Evolutionary conservation across 2,797 vertebrate genomes (phyloP).

Genomic region (Malurus leucopterus): DNA sequence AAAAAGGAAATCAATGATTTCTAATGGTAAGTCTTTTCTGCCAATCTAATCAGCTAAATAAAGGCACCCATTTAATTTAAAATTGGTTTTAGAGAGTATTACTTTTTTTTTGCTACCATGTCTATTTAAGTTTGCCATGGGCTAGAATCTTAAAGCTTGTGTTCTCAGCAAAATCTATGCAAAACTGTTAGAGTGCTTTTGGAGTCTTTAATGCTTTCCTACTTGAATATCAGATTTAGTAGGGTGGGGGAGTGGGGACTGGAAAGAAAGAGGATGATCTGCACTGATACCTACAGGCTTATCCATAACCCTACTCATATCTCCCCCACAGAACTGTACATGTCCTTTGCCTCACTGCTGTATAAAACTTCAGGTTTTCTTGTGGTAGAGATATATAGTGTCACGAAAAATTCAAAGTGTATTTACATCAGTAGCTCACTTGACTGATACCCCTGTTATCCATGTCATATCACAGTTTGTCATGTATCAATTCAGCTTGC

Average conservation of each 20-base stretch:
- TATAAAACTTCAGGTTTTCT: background rate
- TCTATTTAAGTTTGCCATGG: background rate
- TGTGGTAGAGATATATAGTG: background rate
- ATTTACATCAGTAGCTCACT: background rate
- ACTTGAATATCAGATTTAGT: background rate
- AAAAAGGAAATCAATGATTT: constrained; percentile 1
- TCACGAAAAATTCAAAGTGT: background rate
- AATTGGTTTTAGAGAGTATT: background rate
- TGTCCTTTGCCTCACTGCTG: background rate
- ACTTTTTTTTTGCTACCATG: background rate
- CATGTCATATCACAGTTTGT: background rate
- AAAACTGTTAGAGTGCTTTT: background rate
- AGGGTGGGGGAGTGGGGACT: too few relatives aligned
- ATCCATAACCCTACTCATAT: background rate
- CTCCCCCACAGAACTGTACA: background rate
- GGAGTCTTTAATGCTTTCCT: background rate
- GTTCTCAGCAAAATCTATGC: background rate
- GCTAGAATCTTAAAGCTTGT: background rate
- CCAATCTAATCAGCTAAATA: background rate
- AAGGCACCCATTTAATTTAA: background rate
- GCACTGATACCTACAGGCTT: background rate
- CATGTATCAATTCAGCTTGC: background rate
- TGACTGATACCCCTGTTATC: background rate
- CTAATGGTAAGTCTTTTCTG: background rate
- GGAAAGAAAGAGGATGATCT: background rate